Evolutionary conservation across 2,797 vertebrate species (phyloP).

Genomic region (Sebastes goodei): DNA sequence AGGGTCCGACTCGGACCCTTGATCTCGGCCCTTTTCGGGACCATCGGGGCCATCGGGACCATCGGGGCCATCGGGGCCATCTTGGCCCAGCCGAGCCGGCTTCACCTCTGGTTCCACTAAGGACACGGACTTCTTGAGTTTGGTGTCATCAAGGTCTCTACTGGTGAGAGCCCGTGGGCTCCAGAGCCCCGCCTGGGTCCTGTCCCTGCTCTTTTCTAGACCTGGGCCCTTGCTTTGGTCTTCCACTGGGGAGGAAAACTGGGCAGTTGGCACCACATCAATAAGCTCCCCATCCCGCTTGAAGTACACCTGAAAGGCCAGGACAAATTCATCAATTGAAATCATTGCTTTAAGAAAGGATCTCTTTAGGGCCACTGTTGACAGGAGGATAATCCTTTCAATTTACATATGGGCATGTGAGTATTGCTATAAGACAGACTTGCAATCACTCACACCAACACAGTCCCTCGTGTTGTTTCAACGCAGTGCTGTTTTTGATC

Average conservation of each 20-base stretch:
- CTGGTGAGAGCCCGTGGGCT: conserved; percentile 79
- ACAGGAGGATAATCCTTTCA: too few species aligned
- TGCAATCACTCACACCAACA: background rate
- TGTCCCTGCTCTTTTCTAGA: conserved; percentile 40
- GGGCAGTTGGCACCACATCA: conserved; percentile 82
- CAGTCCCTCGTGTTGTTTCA: background rate
- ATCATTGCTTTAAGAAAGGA: too few species aligned
- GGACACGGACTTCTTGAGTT: conserved; percentile 85
- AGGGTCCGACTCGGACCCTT: conserved; percentile 19
- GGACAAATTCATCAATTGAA: background rate
- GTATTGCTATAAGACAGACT: too few species aligned
- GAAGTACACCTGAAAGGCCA: conserved; percentile 89
- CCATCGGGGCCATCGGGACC: conserved; percentile 66
- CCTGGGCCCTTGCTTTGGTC: conserved; percentile 2
- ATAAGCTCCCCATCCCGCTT: conserved; percentile 92
- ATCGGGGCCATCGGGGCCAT: conserved; percentile 16
- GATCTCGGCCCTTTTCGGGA: background rate
- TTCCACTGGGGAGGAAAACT: conserved; percentile 55
- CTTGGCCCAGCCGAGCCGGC: conserved; percentile 66
- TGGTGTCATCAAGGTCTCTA: conserved; percentile 90
- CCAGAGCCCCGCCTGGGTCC: conserved; percentile 63
- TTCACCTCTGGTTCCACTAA: conserved; percentile 77
- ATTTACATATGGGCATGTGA: fast-evolving
- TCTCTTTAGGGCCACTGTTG: too few species aligned
- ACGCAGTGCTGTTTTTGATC: background rate